These are phyloP conservation scores for Epinotia brunnichana DNA, from an alignment of 2,888 invertebrate genomes.

Conservation along the genomic window DNA sequence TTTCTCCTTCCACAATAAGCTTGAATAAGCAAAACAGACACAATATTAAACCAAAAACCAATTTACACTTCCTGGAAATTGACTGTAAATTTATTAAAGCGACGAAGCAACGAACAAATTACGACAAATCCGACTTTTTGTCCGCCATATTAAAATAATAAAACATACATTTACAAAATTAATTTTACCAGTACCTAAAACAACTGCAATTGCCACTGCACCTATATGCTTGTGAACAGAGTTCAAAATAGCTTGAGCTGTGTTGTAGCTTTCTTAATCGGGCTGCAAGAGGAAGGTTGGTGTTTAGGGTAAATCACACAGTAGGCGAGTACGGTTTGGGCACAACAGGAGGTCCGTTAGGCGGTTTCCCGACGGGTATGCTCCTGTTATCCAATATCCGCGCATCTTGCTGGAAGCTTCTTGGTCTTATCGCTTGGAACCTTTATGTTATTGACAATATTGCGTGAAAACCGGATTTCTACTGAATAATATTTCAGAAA, in stretches of 20 bases:
- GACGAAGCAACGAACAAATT: slow-evolving; percentile 65
- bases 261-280: neutral
- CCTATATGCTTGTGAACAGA: slow-evolving; percentile 44
- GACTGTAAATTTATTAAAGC: slow-evolving; percentile 73
- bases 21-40: slow-evolving; percentile 33
- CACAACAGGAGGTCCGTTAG: slow-evolving; percentile 76
- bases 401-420: slow-evolving; percentile 49
- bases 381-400: slow-evolving; percentile 63
- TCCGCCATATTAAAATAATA: slow-evolving; percentile 73
- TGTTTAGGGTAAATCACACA: slow-evolving; percentile 62
- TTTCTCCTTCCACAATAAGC: slow-evolving; percentile 16
- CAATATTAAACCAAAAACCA: slow-evolving; percentile 50
- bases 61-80: slow-evolving; percentile 57
- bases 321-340: slow-evolving; percentile 68
- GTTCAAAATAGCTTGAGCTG: slow-evolving; percentile 44
- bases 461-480: too few relatives aligned
- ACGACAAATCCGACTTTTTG: slow-evolving; percentile 67
- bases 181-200: slow-evolving; percentile 31
- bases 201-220: neutral
- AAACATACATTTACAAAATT: slow-evolving; percentile 56
- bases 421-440: slow-evolving; percentile 16
- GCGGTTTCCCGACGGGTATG: slow-evolving; percentile 53
- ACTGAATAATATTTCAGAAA: too few relatives aligned
- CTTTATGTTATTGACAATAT: neutral
- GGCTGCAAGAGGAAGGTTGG: slow-evolving; percentile 1